These are phyloP conservation scores for Cancer borealis DNA, from an alignment of 2,888 invertebrate species.

Conservation along the genomic window DNA sequence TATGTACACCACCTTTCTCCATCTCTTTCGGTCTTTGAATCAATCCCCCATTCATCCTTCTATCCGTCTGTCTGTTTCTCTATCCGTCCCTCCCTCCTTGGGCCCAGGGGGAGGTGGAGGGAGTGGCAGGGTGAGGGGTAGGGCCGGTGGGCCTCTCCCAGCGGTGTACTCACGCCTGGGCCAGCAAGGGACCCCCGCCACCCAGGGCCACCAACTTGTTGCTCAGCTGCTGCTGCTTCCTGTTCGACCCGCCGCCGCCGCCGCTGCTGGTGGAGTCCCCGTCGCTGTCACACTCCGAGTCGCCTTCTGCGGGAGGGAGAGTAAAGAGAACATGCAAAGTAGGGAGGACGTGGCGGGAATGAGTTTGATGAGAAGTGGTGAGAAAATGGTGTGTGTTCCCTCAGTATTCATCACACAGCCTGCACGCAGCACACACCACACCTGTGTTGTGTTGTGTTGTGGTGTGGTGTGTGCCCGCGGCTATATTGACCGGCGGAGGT, in stretches of 20 bases:
- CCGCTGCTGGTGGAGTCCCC: slow-evolving; percentile 47
- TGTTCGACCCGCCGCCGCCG: background rate
- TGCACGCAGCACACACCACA: background rate
- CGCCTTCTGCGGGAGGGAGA: background rate
- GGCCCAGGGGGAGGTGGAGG: background rate
- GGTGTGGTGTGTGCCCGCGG: too few relatives aligned
- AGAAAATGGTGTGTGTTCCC: background rate
- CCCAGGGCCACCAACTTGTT: slow-evolving; percentile 67
- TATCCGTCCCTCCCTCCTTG: background rate
- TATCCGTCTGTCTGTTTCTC: background rate
- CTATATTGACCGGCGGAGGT: too few relatives aligned
- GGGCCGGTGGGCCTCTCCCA: background rate
- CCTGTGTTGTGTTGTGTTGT: background rate
- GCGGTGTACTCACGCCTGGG: slow-evolving; percentile 68
- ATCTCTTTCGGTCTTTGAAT: too few relatives aligned
- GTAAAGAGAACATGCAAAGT: background rate
- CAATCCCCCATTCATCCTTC: background rate
- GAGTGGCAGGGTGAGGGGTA: background rate
- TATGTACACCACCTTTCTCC: too few relatives aligned
- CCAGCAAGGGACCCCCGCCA: slow-evolving; percentile 66
- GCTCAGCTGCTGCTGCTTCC: slow-evolving; percentile 61
- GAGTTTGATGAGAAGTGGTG: background rate
- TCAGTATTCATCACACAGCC: background rate
- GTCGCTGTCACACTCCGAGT: slow-evolving; percentile 59
- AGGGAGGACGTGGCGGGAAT: background rate